These are phyloP conservation scores for Biston stratarius DNA, from an alignment of 2,888 invertebrate genomes.

Conservation along the genomic window DNA sequence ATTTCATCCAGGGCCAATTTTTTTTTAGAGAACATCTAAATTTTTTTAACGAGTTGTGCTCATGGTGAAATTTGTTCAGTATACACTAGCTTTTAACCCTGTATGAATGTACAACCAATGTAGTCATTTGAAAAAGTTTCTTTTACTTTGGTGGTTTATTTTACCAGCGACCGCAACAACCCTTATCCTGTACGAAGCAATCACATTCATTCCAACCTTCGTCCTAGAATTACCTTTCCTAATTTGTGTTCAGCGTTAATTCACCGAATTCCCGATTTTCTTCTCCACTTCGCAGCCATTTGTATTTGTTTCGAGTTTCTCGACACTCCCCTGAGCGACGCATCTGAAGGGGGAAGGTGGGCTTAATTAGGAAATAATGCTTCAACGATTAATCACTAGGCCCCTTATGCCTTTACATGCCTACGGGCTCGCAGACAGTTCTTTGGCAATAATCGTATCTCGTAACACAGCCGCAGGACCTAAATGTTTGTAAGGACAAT, in stretches of 20 bases:
- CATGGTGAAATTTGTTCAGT: too few species aligned
- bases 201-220: constrained; percentile 35
- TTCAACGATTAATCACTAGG: constrained; percentile 83
- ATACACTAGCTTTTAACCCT: too few species aligned
- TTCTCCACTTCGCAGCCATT: constrained; percentile 63
- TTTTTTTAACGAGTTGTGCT: too few species aligned
- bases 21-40: too few species aligned
- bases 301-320: constrained; percentile 72
- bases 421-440: constrained; percentile 49
- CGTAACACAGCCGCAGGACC: neutral
- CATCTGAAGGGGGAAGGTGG: constrained; percentile 75
- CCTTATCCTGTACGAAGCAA: constrained; percentile 29
- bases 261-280: constrained; percentile 76
- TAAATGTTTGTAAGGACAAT: neutral
- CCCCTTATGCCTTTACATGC: constrained; percentile 57
- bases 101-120: too few species aligned
- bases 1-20: too few species aligned
- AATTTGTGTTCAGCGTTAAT: constrained; percentile 73
- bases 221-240: constrained; percentile 55
- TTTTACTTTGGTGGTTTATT: constrained; percentile 8
- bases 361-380: constrained; percentile 86
- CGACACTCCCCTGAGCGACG: constrained; percentile 69
- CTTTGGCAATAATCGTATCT: constrained; percentile 58
- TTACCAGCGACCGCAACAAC: constrained; percentile 23
- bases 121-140: neutral